phyloP scores from a whole-genome alignment of 2,888 invertebrate genomes.

The Dermolepida albohirtum region DNA sequence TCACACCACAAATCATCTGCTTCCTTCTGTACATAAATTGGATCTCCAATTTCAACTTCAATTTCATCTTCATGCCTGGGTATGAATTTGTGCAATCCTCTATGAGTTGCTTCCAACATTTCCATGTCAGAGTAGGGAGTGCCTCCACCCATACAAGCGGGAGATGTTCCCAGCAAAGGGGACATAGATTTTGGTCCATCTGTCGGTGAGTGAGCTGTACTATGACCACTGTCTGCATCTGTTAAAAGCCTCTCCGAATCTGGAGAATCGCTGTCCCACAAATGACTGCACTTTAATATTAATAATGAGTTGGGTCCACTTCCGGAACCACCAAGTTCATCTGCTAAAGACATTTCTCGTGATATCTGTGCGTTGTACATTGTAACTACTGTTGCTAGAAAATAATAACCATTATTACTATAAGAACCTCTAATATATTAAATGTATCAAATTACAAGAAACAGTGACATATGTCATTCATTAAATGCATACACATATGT shows the following conservation, averaged over 20 bases:
- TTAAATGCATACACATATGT: no score
- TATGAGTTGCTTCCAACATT: slow-evolving; percentile 89
- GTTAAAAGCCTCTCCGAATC: slow-evolving; percentile 86
- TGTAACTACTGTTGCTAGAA: slow-evolving; percentile 74
- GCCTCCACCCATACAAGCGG: slow-evolving; percentile 75
- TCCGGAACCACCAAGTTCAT: slow-evolving; percentile 67
- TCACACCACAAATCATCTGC: slow-evolving; percentile 98
- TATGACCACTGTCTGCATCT: slow-evolving; percentile 89
- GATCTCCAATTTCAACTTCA: slow-evolving; percentile 96
- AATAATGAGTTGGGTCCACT: slow-evolving; percentile 69
- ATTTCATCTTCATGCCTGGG: slow-evolving; percentile 96
- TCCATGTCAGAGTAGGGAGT: slow-evolving; percentile 76
- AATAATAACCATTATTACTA: background rate
- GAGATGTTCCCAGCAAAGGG: slow-evolving; percentile 66
- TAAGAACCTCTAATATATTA: background rate
- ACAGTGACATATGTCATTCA: background rate
- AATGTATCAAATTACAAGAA: background rate
- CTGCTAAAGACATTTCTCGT: slow-evolving; percentile 76
- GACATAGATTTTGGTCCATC: slow-evolving; percentile 90
- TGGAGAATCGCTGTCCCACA: slow-evolving; percentile 86
- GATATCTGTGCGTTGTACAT: slow-evolving; percentile 71
- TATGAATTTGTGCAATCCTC: slow-evolving; percentile 95
- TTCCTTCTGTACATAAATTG: slow-evolving; percentile 95
- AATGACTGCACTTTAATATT: slow-evolving; percentile 79
- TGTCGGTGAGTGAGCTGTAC: slow-evolving; percentile 88